Evolutionary conservation across 2,888 invertebrate genomes (phyloP).

Genomic region (Molorchus minor): DNA sequence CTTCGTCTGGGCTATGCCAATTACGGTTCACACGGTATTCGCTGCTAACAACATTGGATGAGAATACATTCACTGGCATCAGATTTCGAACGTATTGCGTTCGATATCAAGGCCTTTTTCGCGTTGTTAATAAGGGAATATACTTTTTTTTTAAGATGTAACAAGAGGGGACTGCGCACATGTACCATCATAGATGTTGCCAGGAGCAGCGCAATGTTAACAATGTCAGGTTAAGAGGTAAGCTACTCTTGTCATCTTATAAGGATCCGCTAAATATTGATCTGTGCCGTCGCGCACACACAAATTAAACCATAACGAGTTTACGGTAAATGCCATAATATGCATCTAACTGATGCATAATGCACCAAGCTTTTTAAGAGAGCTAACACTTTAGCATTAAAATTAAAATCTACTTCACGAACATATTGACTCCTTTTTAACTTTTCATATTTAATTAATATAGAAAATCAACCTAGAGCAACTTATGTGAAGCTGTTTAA

Average conservation of each 20-base stretch:
- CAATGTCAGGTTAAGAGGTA: constrained; percentile 50
- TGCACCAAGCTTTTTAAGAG: constrained; percentile 1
- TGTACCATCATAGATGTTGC: constrained; percentile 25
- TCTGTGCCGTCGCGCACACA: constrained; percentile 52
- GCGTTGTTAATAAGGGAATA: too few relatives aligned
- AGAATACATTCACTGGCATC: too few relatives aligned
- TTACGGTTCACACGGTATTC: too few relatives aligned
- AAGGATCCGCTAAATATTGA: constrained; percentile 54
- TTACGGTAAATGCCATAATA: constrained; percentile 47
- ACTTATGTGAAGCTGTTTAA: too few relatives aligned
- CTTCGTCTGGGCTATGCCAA: too few relatives aligned
- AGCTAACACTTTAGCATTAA: constrained; percentile 24
- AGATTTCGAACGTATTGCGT: too few relatives aligned
- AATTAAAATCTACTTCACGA: too few relatives aligned
- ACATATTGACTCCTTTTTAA: too few relatives aligned
- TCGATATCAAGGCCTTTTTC: too few relatives aligned
- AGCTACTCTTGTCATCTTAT: constrained; percentile 49
- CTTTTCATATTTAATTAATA: too few relatives aligned
- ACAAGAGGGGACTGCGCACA: constrained; percentile 30
- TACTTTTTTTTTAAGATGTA: constrained; percentile 23
- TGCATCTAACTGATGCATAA: constrained; percentile 23
- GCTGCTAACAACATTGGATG: too few relatives aligned
- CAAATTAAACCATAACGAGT: constrained; percentile 57
- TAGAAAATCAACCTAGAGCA: too few relatives aligned
- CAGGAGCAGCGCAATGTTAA: constrained; percentile 47